These are phyloP conservation scores for Morpho helenor DNA, from an alignment of 2,888 invertebrate species.

Conservation along the genomic window DNA sequence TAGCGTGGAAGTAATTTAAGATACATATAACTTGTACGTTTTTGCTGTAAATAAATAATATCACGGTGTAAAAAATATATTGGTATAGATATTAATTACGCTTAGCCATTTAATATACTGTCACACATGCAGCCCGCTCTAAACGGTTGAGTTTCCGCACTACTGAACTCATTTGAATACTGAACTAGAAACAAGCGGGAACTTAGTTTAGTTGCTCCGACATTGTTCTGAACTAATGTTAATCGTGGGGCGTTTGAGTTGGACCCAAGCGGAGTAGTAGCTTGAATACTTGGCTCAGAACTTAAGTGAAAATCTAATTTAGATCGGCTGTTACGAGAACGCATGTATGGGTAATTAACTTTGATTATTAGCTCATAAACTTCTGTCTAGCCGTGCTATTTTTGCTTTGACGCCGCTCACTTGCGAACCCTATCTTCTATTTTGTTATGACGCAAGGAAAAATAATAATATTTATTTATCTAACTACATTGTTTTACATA, in stretches of 20 bases:
- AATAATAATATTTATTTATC: background rate
- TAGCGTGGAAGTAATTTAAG: too few species aligned
- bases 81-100: background rate
- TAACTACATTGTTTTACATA: too few species aligned
- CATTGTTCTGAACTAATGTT: slow-evolving; percentile 62
- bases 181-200: slow-evolving; percentile 46
- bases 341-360: slow-evolving; percentile 50
- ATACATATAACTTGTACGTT: too few species aligned
- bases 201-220: slow-evolving; percentile 42
- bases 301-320: slow-evolving; percentile 50
- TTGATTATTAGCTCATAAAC: slow-evolving; percentile 44
- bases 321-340: slow-evolving; percentile 39
- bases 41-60: background rate
- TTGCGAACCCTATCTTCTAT: slow-evolving; percentile 18
- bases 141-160: slow-evolving; percentile 47
- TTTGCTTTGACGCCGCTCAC: slow-evolving; percentile 25
- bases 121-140: slow-evolving; percentile 30
- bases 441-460: slow-evolving; percentile 7
- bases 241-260: slow-evolving; percentile 50
- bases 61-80: background rate
- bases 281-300: slow-evolving; percentile 40
- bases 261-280: slow-evolving; percentile 41
- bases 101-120: slow-evolving; percentile 5
- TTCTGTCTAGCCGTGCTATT: slow-evolving; percentile 38
- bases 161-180: slow-evolving; percentile 61